Percentiles rank a stretch among this genome's conserved stretches.
Evolutionary conservation across 2,113 vertebrate species (phyloP).

Genomic region (Pimephales promelas): DNA sequence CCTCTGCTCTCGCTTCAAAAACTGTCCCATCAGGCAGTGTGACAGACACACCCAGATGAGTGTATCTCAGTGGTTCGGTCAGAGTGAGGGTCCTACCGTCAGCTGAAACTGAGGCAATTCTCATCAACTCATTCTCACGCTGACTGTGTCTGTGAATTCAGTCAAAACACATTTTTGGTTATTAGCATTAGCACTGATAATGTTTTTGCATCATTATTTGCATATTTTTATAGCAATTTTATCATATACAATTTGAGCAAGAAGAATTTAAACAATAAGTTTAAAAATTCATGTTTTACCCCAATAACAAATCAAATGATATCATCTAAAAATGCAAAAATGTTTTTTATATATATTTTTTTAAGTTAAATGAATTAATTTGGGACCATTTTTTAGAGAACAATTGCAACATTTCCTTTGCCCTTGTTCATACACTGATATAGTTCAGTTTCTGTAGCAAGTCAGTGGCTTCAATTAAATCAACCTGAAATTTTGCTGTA

Average conservation of each 20-base stretch:
- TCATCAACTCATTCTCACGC: constrained; percentile 80
- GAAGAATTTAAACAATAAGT: background rate
- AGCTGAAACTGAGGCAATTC: constrained; percentile 71
- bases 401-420: background rate
- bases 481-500: background rate
- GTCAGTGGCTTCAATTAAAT: background rate
- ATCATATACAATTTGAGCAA: background rate
- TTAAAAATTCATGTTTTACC: background rate
- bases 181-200: background rate
- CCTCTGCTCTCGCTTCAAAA: constrained; percentile 83
- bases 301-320: background rate
- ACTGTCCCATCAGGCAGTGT: constrained; percentile 75
- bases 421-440: background rate
- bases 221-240: background rate
- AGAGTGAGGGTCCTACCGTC: constrained; percentile 75
- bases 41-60: constrained; percentile 78
- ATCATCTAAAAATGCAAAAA: background rate
- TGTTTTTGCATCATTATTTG: background rate
- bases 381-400: background rate
- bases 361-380: background rate
- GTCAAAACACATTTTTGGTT: background rate
- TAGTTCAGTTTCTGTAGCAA: background rate
- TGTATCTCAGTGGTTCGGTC: constrained; percentile 70
- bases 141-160: constrained; percentile 80
- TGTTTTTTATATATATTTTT: background rate